Percentiles rank a stretch among this genome's conserved stretches.
Conservation (phyloP, 1,140 invertebrate species). For the Ceratosolen solmsi region DNA sequence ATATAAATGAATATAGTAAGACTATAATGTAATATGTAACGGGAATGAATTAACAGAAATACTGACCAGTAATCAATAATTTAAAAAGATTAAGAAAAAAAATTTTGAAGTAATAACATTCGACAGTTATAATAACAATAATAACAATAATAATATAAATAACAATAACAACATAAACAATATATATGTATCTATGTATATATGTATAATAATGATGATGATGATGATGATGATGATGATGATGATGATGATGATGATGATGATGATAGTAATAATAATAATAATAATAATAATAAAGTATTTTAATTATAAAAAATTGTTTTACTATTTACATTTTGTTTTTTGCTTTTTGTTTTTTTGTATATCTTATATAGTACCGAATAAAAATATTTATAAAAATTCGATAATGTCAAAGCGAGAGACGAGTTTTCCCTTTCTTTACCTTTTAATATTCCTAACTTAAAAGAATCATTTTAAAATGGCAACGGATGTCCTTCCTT, state of each 20-base stretch:
- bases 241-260: neutral
- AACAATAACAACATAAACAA: no score
- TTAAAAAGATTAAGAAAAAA: no score
- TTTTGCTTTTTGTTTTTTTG: no score
- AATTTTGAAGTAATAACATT: no score
- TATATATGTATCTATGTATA: no score
- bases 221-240: neutral
- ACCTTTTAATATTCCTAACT: neutral
- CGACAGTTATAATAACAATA: no score
- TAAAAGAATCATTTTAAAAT: slow-evolving; percentile 1
- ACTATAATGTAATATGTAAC: no score
- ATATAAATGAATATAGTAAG: no score
- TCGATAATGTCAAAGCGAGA: slow-evolving; percentile 22
- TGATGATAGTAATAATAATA: neutral
- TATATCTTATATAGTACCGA: neutral
- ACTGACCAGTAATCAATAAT: no score
- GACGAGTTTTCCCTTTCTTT: neutral
- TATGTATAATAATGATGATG: no score
- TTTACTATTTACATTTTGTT: neutral
- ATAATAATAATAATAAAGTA: slow-evolving; percentile 2
- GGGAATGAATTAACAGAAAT: no score
- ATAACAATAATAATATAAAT: no score
- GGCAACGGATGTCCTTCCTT: neutral
- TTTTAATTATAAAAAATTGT: neutral
- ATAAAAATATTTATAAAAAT: slow-evolving; percentile 24